Conservation (phyloP, 2,888 invertebrate species). For the Agriopis aurantiaria region DNA sequence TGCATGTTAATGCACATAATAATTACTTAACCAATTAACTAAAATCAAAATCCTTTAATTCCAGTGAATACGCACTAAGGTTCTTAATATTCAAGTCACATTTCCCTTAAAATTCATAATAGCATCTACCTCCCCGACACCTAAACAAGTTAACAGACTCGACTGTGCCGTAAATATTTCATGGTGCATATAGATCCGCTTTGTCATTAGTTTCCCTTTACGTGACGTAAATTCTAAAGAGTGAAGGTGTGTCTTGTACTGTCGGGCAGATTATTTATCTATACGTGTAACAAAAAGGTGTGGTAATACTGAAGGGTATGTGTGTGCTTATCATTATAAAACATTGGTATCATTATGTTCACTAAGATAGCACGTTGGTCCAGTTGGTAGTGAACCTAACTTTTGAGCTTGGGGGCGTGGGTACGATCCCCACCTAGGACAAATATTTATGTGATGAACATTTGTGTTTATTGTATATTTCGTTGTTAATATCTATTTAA, state of each 20-base stretch:
- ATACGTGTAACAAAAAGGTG: no score
- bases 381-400: no score
- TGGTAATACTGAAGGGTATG: no score
- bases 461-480: no score
- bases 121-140: constrained; percentile 26
- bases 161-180: constrained; percentile 27
- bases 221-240: constrained; percentile 24
- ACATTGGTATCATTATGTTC: no score
- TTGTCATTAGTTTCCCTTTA: constrained; percentile 33
- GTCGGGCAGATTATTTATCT: neutral
- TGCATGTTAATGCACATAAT: neutral
- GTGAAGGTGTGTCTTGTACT: neutral
- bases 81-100: constrained; percentile 28
- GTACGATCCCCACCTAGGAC: no score
- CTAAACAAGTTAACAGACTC: constrained; percentile 34
- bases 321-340: no score
- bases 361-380: no score
- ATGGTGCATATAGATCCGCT: constrained; percentile 32
- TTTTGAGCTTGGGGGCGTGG: no score
- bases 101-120: constrained; percentile 29
- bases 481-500: no score
- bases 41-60: neutral
- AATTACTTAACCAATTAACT: neutral
- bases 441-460: no score
- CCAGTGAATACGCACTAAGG: neutral